phyloP scores from a whole-genome alignment of 2,797 vertebrate genomes.

The Mastacembelus armatus region DNA sequence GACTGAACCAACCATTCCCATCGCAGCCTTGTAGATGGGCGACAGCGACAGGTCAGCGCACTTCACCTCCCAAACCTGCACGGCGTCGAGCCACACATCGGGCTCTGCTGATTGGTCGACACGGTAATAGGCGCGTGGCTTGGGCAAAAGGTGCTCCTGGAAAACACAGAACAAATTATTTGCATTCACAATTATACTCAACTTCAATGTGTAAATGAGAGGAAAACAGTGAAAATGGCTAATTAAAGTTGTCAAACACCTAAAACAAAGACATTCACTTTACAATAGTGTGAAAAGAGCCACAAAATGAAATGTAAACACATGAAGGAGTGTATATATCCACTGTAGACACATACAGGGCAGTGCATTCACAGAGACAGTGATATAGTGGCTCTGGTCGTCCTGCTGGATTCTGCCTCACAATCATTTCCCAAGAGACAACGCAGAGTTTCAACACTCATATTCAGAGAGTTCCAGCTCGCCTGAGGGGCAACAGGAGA shows the following conservation, averaged over 20 bases:
- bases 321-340: not conserved
- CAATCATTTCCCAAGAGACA: conserved; percentile 40
- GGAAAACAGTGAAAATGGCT: too few relatives aligned
- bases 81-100: conserved; percentile 90
- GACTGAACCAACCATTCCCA: conserved; percentile 89
- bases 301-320: not conserved
- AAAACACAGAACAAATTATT: too few relatives aligned
- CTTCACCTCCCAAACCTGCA: conserved; percentile 93
- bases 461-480: conserved; percentile 22
- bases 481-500: conserved; percentile 21
- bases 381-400: conserved; percentile 41
- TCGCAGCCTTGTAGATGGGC: conserved; percentile 90
- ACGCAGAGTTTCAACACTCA: not conserved
- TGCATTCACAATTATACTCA: not conserved
- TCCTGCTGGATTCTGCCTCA: conserved; percentile 28
- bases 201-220: not conserved
- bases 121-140: conserved; percentile 88
- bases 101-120: conserved; percentile 86
- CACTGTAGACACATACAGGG: conserved; percentile 2
- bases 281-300: not conserved
- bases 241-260: not conserved
- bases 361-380: conserved; percentile 43
- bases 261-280: not conserved
- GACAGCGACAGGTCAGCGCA: conserved; percentile 93
- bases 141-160: conserved; percentile 87